These are phyloP conservation scores for Raphicerus campestris DNA, from an alignment of 2,113 vertebrate species.

Conservation along the genomic window DNA sequence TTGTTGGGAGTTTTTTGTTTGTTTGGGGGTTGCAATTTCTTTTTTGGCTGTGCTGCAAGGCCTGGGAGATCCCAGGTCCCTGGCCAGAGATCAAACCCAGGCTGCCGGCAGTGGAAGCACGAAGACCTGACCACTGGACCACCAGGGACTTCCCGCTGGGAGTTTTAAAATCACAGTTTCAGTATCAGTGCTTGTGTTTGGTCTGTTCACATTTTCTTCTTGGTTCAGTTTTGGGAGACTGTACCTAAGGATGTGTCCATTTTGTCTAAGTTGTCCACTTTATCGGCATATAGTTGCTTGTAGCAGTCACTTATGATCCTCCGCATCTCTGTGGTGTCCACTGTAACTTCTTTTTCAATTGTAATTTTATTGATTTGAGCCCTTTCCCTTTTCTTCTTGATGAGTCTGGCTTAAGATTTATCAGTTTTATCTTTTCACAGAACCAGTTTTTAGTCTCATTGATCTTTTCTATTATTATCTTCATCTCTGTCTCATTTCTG, in stretches of 20 bases:
- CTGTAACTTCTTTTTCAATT: neutral
- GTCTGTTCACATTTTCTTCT: neutral
- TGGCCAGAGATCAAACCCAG: neutral
- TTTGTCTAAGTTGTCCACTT: neutral
- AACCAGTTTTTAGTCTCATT: neutral
- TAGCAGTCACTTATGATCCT: neutral
- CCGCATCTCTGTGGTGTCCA: neutral
- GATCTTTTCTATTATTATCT: neutral
- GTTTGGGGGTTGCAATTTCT: neutral
- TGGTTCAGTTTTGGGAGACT: neutral
- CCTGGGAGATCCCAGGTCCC: neutral
- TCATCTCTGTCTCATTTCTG: neutral
- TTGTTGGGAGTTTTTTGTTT: neutral
- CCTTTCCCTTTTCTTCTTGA: neutral
- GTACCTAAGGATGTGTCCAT: neutral
- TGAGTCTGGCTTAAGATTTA: neutral
- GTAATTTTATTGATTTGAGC: neutral
- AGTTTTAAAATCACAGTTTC: neutral
- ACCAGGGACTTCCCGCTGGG: neutral
- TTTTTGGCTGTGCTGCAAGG: neutral
- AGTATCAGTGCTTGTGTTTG: neutral
- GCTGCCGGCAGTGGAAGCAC: neutral
- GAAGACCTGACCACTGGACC: neutral
- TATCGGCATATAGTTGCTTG: neutral
- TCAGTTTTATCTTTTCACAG: neutral